Base-by-base conservation (phyloP, 1,140 invertebrate genomes). In the Rhysida immarginata region DNA sequence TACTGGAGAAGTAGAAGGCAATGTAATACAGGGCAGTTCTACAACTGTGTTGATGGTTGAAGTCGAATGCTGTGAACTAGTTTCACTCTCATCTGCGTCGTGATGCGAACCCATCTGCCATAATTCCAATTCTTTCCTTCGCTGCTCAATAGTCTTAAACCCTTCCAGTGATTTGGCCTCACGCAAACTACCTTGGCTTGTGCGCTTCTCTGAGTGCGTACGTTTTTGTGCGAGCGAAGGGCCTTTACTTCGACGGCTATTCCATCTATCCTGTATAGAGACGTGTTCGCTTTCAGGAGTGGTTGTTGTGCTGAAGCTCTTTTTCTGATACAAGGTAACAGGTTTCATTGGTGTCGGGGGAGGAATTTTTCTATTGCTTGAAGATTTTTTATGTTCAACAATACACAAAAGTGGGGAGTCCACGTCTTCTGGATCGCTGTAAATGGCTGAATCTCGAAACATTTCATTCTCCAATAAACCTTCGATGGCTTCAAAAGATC, bases 371-470 rank as follows among this genome's bases (percentile, higher is more conserved):
- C 50, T 5, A 41, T 16, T 14, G 25, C 11, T 16, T 35, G n/a
- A 8, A 41, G 5, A 5, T 5, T 35, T 25, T 35, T 35, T 18
- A 11, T 35, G 53, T 48, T 62, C 62, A 3, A 42, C 59, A n/a
- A n/a, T n/a, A n/a, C n/a, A n/a, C n/a, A n/a, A n/a, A n/a, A n/a
- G n/a, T n/a, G n/a, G n/a, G n/a, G n/a, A n/a, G n/a, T n/a, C n/a
- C n/a, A n/a, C n/a, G 27, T 81, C 76, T 41, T 81, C 81, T 20
- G 72, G 75, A 60, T 88, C 85, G 52, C 84, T 87, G 62, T 87
- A 88, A 64, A 87, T 84, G 61, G 85, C 85, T 62, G 84, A 86
- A 66, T 88, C 85, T 62, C 85, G 75, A 63, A 85, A 69, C 18
- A 57, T 43, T n/a, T 55, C 54, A 13, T 49, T 85, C 57, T 84